Conservation (phyloP, 23 tunicate species). For the Clavelina lepadiformis region DNA sequence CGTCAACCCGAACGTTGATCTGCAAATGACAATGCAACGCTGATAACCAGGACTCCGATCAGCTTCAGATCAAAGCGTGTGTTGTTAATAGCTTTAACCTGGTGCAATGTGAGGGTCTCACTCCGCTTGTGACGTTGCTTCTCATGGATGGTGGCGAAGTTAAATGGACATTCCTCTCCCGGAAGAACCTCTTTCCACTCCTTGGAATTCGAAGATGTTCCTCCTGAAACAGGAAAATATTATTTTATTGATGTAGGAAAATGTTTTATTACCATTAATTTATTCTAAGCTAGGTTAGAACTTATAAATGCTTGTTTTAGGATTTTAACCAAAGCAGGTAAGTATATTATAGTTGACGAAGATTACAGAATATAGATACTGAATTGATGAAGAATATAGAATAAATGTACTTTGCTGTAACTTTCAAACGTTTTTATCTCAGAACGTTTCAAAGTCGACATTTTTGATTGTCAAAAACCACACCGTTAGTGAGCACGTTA, state of each 20-base stretch:
- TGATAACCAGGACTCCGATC: background rate
- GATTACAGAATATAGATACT: no score
- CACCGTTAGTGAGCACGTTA: background rate
- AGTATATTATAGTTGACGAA: no score
- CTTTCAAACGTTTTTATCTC: no score
- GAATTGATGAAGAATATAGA: no score
- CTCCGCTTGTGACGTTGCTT: conserved; percentile 86
- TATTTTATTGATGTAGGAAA: no score
- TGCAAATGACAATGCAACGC: conserved; percentile 2
- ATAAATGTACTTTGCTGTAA: no score
- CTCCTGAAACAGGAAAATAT: conserved; percentile 2
- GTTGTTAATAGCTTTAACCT: conserved; percentile 28
- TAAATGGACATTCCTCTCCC: conserved; percentile 42
- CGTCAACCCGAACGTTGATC: conserved; percentile 70
- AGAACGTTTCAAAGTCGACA: no score
- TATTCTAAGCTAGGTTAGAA: no score
- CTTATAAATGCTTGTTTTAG: no score
- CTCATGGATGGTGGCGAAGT: conserved; percentile 60
- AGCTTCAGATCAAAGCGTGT: background rate
- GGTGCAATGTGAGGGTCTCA: conserved; percentile 41
- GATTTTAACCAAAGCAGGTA: no score
- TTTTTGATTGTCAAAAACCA: no score
- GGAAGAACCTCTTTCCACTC: conserved; percentile 32
- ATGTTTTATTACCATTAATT: no score
- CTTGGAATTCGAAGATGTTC: background rate